Evolutionary conservation across 2,797 vertebrate species (phyloP).

Genomic region (Muscicapa striata): DNA sequence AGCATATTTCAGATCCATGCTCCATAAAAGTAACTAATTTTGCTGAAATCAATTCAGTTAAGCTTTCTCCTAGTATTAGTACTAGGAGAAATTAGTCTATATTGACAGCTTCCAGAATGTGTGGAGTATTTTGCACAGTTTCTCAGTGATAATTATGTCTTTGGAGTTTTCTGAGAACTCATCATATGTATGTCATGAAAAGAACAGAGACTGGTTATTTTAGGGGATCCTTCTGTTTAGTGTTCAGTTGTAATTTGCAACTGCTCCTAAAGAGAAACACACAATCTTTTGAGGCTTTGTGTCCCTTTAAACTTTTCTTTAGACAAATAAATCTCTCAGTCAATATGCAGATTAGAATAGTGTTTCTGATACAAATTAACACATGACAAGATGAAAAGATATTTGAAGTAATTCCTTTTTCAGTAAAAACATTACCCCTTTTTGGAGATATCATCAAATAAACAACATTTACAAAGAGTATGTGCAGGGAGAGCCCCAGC

Average conservation of each 20-base stretch:
- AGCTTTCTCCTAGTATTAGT: background rate
- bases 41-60: background rate
- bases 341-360: background rate
- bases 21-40: background rate
- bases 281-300: background rate
- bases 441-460: background rate
- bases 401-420: background rate
- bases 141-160: background rate
- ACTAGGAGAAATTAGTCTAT: background rate
- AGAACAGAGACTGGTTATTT: background rate
- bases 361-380: background rate
- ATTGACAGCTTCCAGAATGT: background rate
- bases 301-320: background rate
- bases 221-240: background rate
- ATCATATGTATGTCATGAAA: background rate
- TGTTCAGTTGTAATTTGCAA: background rate
- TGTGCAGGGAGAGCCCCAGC: rapidly evolving
- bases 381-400: background rate
- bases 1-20: background rate
- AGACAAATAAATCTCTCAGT: background rate
- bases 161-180: background rate
- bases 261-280: background rate
- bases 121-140: background rate
- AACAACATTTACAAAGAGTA: background rate
- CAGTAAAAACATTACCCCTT: background rate